Conservation (phyloP, 2,797 vertebrate genomes). For the Todus mexicanus region DNA sequence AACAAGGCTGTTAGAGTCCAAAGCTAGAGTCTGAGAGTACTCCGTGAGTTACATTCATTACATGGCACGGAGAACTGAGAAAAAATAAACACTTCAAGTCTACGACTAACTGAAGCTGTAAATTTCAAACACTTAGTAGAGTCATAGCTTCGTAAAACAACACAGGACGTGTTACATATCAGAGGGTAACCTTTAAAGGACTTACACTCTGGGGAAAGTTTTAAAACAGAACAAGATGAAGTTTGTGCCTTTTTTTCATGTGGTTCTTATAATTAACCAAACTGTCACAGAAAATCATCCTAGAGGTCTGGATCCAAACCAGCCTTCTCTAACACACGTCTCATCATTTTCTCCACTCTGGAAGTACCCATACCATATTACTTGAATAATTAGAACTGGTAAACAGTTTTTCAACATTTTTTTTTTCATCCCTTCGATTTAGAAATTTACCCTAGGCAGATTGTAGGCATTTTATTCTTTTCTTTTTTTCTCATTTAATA, state of each 20-base stretch:
- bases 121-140: slow-evolving; percentile 51
- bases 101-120: slow-evolving; percentile 32
- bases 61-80: slow-evolving; percentile 37
- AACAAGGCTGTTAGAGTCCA: neutral
- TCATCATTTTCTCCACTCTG: neutral
- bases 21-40: neutral
- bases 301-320: slow-evolving; percentile 15
- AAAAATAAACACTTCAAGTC: slow-evolving; percentile 55
- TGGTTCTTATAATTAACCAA: slow-evolving; percentile 44
- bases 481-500: neutral
- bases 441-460: neutral
- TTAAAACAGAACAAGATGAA: slow-evolving; percentile 24
- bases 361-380: neutral
- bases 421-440: neutral
- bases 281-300: slow-evolving; percentile 33
- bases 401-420: neutral
- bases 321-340: neutral
- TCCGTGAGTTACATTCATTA: neutral
- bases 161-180: neutral
- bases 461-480: neutral
- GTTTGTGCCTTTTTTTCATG: slow-evolving; percentile 36
- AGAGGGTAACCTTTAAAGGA: slow-evolving; percentile 32
- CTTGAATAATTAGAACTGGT: neutral
- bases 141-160: slow-evolving; percentile 39
- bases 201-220: neutral